Evolutionary conservation across 2,113 vertebrate genomes (phyloP).

Genomic region (Megatriorchis doriae): DNA sequence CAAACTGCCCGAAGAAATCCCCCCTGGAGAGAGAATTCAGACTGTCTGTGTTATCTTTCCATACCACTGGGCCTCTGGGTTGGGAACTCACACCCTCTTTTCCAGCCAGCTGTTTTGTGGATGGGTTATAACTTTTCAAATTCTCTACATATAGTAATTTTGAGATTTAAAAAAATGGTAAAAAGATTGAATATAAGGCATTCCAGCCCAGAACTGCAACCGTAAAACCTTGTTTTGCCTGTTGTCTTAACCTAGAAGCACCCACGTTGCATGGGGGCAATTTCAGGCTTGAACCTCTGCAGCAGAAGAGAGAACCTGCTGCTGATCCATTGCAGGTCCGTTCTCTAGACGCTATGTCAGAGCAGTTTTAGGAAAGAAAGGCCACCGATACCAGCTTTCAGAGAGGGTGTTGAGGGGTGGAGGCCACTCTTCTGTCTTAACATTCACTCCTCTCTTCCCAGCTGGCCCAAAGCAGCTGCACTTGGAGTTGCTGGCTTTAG

Average conservation of each 20-base stretch:
- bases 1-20: neutral
- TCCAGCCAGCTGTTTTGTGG: neutral
- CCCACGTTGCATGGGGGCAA: neutral
- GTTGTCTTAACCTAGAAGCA: neutral
- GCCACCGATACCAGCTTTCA: neutral
- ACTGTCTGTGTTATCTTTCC: neutral
- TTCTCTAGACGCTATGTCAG: neutral
- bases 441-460: neutral
- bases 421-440: neutral
- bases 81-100: neutral
- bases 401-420: neutral
- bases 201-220: neutral
- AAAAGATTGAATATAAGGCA: neutral
- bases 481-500: neutral
- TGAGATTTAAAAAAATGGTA: neutral
- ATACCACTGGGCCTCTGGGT: neutral
- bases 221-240: neutral
- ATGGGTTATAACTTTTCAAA: neutral
- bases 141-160: neutral
- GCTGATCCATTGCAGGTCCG: neutral
- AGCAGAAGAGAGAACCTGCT: neutral
- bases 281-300: neutral
- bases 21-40: neutral
- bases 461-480: neutral
- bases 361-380: neutral